Percentiles rank a stretch among this genome's conserved stretches.
Evolutionary conservation across 2,888 invertebrate species (phyloP).

Genomic region (Himalopsyche anomala): DNA sequence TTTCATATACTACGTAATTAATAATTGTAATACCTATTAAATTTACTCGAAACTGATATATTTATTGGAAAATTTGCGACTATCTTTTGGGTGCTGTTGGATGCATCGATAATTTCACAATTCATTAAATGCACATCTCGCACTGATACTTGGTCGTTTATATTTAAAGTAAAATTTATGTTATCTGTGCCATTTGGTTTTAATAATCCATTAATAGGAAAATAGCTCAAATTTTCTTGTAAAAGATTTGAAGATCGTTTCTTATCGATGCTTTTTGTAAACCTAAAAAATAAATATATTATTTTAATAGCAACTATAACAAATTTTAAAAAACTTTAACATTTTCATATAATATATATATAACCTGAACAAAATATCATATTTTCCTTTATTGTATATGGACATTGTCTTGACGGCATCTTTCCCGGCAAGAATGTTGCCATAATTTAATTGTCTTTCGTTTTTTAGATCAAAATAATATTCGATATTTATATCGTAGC

Average conservation of each 20-base stretch:
- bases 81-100: slow-evolving; percentile 43
- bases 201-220: slow-evolving; percentile 48
- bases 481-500: slow-evolving; percentile 53
- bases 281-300: neutral
- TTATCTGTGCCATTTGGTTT: slow-evolving; percentile 28
- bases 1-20: too few species aligned
- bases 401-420: neutral
- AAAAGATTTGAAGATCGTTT: neutral
- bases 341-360: neutral
- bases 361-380: slow-evolving; percentile 52
- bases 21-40: slow-evolving; percentile 44
- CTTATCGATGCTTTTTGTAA: neutral
- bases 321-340: too few species aligned
- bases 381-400: slow-evolving; percentile 46
- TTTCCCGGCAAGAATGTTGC: slow-evolving; percentile 44
- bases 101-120: slow-evolving; percentile 53
- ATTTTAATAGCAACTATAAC: too few species aligned
- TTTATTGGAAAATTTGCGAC: slow-evolving; percentile 53
- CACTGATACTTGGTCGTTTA: slow-evolving; percentile 31
- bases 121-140: slow-evolving; percentile 41
- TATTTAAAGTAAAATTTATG: neutral
- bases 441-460: slow-evolving; percentile 54
- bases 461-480: slow-evolving; percentile 46
- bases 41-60: slow-evolving; percentile 49
- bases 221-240: neutral